These are phyloP conservation scores for Silurus glanis DNA, from an alignment of 2,113 vertebrate genomes.

Conservation along the genomic window DNA sequence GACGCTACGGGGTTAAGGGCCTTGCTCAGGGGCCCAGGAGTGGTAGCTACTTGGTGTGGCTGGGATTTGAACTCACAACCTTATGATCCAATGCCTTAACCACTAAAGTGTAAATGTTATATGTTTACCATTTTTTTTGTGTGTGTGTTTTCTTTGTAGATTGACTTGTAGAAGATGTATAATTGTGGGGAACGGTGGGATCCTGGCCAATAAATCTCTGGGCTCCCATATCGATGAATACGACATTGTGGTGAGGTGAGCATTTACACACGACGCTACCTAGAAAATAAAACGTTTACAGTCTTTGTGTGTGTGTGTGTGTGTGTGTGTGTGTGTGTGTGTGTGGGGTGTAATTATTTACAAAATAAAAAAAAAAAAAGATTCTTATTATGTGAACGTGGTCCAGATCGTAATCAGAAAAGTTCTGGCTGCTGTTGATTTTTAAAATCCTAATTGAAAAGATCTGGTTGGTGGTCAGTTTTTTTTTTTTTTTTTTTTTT, in stretches of 20 bases:
- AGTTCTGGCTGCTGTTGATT: background rate
- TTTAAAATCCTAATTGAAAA: background rate
- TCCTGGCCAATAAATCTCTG: conserved; percentile 94
- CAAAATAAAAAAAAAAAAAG: background rate
- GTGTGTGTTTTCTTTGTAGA: conserved; percentile 63
- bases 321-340: background rate
- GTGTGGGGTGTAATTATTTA: background rate
- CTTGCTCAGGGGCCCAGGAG: too few relatives aligned
- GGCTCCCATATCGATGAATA: conserved; percentile 91
- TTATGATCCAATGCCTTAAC: too few relatives aligned
- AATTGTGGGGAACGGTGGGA: conserved; percentile 94
- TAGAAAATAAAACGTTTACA: background rate
- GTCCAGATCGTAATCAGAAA: conserved; percentile 1
- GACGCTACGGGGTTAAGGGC: too few relatives aligned
- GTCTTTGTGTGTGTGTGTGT: background rate
- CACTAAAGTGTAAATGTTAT: too few relatives aligned
- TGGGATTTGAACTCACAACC: too few relatives aligned
- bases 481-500: background rate
- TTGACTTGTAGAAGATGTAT: conserved; percentile 91
- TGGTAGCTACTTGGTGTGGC: too few relatives aligned
- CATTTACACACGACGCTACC: conserved; percentile 31
- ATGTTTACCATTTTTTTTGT: background rate
- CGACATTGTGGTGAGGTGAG: conserved; percentile 94
- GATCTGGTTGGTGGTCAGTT: background rate
- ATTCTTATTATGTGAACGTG: background rate